Evolutionary conservation across 2,113 vertebrate genomes (phyloP).

Genomic region (Gorsachius goisagi): DNA sequence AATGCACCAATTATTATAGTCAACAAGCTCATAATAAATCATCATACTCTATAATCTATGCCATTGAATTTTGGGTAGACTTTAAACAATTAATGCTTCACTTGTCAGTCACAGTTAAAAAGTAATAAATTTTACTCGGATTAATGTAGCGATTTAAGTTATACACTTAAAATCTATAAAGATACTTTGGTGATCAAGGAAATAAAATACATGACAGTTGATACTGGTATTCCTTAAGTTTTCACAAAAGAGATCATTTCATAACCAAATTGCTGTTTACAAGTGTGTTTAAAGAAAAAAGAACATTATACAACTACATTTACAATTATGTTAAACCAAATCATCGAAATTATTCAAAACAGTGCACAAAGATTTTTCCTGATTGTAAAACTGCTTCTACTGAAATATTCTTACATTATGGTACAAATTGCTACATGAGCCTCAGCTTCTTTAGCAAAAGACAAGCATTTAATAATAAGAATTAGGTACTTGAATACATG

Average conservation of each 20-base stretch:
- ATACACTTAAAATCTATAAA: background rate
- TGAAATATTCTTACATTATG: background rate
- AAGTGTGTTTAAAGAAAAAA: background rate
- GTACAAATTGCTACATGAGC: background rate
- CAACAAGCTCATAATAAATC: slow-evolving; percentile 13
- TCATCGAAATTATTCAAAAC: background rate
- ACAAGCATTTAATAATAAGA: background rate
- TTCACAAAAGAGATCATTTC: background rate
- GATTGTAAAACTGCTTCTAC: background rate
- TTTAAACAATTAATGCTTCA: background rate
- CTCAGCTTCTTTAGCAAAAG: background rate
- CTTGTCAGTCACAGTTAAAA: background rate
- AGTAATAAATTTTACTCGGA: background rate
- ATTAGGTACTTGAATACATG: fast-evolving
- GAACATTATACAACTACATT: background rate
- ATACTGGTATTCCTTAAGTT: background rate
- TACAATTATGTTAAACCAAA: background rate
- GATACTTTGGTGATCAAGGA: background rate
- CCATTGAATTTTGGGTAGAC: background rate
- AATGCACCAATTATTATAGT: slow-evolving; percentile 14
- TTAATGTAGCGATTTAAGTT: background rate
- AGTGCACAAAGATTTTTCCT: background rate
- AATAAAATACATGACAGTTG: background rate
- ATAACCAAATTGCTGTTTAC: background rate
- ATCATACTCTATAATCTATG: background rate